These are phyloP conservation scores for Alcedo quadribrachys DNA, from an alignment of 2,797 vertebrate genomes.

Conservation along the genomic window DNA sequence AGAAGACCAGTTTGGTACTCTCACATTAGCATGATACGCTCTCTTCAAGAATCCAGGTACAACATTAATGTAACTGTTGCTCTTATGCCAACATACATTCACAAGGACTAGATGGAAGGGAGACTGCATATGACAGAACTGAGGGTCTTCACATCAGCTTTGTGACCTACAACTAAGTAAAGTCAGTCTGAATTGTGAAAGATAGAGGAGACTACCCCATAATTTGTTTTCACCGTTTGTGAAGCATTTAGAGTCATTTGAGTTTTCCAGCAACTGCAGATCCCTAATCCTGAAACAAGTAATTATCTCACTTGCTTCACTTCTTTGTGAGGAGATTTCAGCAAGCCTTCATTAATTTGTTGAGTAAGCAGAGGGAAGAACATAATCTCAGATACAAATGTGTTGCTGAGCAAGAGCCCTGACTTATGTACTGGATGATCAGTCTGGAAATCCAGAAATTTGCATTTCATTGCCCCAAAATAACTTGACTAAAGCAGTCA, in stretches of 20 bases:
- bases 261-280: background rate
- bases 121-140: fast-evolving
- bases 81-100: background rate
- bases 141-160: background rate
- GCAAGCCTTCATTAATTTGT: background rate
- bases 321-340: background rate
- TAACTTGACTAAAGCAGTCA: background rate
- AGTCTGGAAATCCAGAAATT: background rate
- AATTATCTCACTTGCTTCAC: background rate
- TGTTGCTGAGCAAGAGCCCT: background rate
- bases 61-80: background rate
- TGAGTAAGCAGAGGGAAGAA: background rate
- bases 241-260: background rate
- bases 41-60: background rate
- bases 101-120: fast-evolving
- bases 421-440: background rate
- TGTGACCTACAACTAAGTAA: background rate
- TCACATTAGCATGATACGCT: fast-evolving
- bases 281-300: background rate
- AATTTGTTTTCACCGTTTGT: background rate
- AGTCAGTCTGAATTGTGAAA: background rate
- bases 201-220: background rate
- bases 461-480: background rate
- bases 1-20: background rate
- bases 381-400: background rate